These are phyloP conservation scores for Lagopus muta DNA, from an alignment of 2,113 vertebrate genomes.

Conservation along the genomic window DNA sequence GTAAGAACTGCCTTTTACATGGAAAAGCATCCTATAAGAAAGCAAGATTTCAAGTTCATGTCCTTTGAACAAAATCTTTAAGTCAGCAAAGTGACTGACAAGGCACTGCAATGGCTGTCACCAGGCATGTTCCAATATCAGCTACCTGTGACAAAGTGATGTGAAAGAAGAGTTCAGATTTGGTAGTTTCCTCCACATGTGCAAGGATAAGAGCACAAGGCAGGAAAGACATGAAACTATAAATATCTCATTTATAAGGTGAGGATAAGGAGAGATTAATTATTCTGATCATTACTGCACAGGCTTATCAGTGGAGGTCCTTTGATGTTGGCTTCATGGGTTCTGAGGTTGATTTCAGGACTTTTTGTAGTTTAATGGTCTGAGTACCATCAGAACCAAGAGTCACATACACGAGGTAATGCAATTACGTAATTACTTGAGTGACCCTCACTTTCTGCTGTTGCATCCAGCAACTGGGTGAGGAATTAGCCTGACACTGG, in stretches of 20 bases:
- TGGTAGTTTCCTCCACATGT: background rate
- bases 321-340: background rate
- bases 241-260: background rate
- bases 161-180: background rate
- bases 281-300: slow-evolving; percentile 10
- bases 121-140: background rate
- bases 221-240: background rate
- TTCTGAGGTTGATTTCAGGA: background rate
- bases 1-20: background rate
- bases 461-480: background rate
- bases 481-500: background rate
- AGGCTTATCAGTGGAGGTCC: slow-evolving; percentile 10
- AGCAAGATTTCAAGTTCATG: background rate
- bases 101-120: background rate
- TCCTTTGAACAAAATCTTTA: background rate
- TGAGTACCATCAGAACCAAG: background rate
- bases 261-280: background rate
- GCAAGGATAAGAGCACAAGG: background rate
- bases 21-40: background rate
- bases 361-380: background rate
- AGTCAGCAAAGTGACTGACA: background rate
- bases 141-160: background rate
- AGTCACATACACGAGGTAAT: background rate
- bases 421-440: background rate
- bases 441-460: background rate